Percentiles rank a stretch among this genome's conserved stretches.
phyloP scores from a whole-genome alignment of 2,888 invertebrate species.

The Acrobasis suavella region DNA sequence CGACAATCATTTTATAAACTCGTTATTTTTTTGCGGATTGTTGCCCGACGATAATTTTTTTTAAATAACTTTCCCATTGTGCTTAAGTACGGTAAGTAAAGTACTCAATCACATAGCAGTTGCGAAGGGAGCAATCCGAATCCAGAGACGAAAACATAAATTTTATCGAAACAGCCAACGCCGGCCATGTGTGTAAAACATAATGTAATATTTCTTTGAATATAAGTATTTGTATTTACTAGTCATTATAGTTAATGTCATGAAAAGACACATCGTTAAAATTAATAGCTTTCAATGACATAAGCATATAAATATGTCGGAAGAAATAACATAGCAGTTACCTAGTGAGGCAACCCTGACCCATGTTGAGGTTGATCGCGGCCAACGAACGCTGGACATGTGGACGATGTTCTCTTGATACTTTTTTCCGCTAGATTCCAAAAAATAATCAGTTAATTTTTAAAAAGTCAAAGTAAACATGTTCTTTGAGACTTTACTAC shows the following conservation, averaged over 20 bases:
- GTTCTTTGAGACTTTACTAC: too few relatives aligned
- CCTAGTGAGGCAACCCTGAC: constrained; percentile 54
- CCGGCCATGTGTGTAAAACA: too few relatives aligned
- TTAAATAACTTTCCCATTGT: too few relatives aligned
- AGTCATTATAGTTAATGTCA: neutral
- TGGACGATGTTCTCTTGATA: neutral
- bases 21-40: too few relatives aligned
- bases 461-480: too few relatives aligned
- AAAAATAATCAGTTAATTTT: too few relatives aligned
- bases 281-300: neutral
- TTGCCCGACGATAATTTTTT: too few relatives aligned
- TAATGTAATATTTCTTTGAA: too few relatives aligned
- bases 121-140: neutral
- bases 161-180: too few relatives aligned
- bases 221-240: too few relatives aligned
- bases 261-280: constrained; percentile 3
- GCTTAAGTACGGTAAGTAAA: too few relatives aligned
- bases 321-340: constrained; percentile 58
- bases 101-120: neutral
- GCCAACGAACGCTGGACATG: constrained; percentile 54
- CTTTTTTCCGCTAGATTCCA: neutral
- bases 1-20: too few relatives aligned
- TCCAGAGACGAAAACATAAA: neutral
- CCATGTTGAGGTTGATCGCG: constrained; percentile 62
- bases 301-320: constrained; percentile 51